Percentiles rank a stretch among this genome's conserved stretches.
Evolutionary conservation across 1,140 invertebrate genomes (phyloP).

Genomic region (Diabrotica undecimpunctata): DNA sequence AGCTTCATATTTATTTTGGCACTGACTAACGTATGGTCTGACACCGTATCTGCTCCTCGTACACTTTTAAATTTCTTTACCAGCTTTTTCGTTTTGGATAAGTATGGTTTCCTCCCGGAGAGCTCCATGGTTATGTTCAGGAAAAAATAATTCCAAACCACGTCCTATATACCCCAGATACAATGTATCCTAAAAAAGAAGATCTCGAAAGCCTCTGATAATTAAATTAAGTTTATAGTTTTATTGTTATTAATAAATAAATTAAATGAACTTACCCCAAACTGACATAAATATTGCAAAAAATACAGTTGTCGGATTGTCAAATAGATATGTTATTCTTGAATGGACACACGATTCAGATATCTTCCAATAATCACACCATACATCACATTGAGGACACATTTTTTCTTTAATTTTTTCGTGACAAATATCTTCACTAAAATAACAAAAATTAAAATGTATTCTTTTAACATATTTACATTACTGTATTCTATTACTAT

Average conservation of each 20-base stretch:
- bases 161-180: no score
- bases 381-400: constrained; percentile 82
- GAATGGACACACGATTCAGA: constrained; percentile 83
- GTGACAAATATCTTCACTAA: constrained; percentile 80
- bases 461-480: background rate
- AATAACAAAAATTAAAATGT: background rate
- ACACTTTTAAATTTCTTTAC: no score
- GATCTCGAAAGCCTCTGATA: no score
- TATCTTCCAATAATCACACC: constrained; percentile 86
- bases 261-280: constrained; percentile 65
- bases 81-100: no score
- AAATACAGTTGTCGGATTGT: constrained; percentile 89
- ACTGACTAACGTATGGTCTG: no score
- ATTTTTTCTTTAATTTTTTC: constrained; percentile 59
- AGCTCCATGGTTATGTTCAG: no score
- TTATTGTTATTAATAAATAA: background rate
- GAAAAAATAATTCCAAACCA: no score
- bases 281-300: constrained; percentile 97
- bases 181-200: no score
- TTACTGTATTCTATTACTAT: no score
- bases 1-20: no score
- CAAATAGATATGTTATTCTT: constrained; percentile 89
- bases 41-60: no score
- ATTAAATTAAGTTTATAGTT: background rate
- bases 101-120: no score